Percentiles rank a stretch among this genome's conserved stretches.
Evolutionary conservation across 2,113 vertebrate genomes (phyloP).

Genomic region (Bagarius yarrelli): DNA sequence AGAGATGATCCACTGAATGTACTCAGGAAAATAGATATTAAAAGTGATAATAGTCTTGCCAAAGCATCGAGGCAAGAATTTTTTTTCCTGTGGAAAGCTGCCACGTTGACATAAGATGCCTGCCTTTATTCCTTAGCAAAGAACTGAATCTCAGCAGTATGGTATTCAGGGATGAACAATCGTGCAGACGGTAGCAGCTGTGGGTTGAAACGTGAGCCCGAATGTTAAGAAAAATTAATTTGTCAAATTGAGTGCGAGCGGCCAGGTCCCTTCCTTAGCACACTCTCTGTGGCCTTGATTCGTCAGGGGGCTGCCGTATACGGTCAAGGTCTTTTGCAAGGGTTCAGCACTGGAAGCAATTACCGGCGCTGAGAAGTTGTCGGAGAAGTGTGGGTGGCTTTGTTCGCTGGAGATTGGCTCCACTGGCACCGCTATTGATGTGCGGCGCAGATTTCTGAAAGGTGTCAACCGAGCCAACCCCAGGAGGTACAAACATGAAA

Average conservation of each 20-base stretch:
- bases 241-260: constrained; percentile 23
- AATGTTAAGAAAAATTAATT: constrained; percentile 40
- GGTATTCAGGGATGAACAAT: not conserved
- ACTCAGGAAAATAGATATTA: not conserved
- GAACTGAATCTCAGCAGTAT: constrained; percentile 31
- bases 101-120: not conserved
- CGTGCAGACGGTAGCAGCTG: not conserved
- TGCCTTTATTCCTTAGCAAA: constrained; percentile 13
- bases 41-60: not conserved
- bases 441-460: constrained; percentile 21
- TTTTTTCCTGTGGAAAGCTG: not conserved
- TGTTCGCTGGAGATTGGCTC: constrained; percentile 48
- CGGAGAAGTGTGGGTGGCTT: constrained; percentile 48
- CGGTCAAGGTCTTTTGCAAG: constrained; percentile 46
- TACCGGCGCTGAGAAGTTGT: constrained; percentile 31
- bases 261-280: constrained; percentile 2
- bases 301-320: constrained; percentile 14
- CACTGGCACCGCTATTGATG: constrained; percentile 24
- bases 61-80: not conserved
- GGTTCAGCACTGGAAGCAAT: constrained; percentile 49
- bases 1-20: not conserved
- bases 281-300: constrained; percentile 28
- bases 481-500: constrained; percentile 21
- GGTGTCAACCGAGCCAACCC: constrained; percentile 31
- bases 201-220: constrained; percentile 1